Evolutionary conservation across 2,888 invertebrate species (phyloP), one percentile per base, ranked within the genome.

Genomic region (Ochropleura plecta): DNA sequence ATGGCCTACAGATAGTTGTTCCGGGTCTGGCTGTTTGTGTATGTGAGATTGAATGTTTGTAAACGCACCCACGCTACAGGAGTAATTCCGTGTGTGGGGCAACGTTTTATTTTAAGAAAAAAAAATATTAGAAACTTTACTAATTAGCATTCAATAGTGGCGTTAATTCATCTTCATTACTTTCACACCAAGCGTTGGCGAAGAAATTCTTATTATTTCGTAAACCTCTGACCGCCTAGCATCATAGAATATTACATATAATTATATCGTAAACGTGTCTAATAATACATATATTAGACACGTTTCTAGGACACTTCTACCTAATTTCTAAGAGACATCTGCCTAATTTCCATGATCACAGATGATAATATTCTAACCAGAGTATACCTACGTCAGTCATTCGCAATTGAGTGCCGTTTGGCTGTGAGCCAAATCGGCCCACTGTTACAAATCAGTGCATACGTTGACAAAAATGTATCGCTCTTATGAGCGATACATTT

Each of bases 341-440:
- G 14, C 40, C 64, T 72, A 67, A 80, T 74, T 74, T 75, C 68
- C 57, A 69, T 55, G 75, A 80, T 69, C 70, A 55, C 75, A 57
- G 62, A 82, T 82, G 84, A 85, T 84, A 62, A 81, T 81, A 76
- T 78, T 82, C 80, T 76, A 59, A 71, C 75, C 62, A 30, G 59
- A 72, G 69, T 65, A 76, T 76, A 68, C 51, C 77, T 82, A 78
- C 82, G 86, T 86, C 87, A 86, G 70, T 81, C 82, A 78, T 84
- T 84, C 73, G 81, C 81, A 62, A 84, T 86, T 79, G 80, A 84
- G 78, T 83, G 73, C 81, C 78, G 64, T 73, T 85, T 89, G 89
- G 90, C 84, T 8, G 30, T 40, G 16, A 14, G 79, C 89, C 89
- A 90, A 81, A 73, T 76, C 51, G 59, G 75, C 83, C 75, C 76